Evolutionary conservation across 1,140 invertebrate species (phyloP).

Genomic region (Aphaenogaster floridana): DNA sequence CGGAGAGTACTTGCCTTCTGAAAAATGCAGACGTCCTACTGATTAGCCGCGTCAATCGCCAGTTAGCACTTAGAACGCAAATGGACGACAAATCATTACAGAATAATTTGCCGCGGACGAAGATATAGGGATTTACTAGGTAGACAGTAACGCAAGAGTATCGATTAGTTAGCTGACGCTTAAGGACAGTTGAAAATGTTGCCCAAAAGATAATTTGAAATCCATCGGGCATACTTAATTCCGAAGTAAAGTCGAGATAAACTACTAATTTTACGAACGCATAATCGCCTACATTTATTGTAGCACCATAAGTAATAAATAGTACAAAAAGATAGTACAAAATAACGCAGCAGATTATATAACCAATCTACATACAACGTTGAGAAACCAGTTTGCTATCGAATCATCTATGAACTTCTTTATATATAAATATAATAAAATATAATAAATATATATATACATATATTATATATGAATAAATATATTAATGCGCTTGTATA

Average conservation of each 20-base stretch:
- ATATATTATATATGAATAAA: constrained; percentile 5
- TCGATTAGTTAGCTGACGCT: background rate
- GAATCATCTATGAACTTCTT: background rate
- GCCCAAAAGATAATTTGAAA: background rate
- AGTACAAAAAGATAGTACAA: constrained; percentile 17
- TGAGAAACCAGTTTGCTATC: background rate
- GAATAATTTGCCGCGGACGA: background rate
- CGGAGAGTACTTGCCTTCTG: constrained; percentile 49
- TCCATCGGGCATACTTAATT: background rate
- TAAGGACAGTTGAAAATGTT: background rate
- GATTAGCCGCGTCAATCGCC: constrained; percentile 41
- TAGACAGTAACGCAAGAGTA: background rate
- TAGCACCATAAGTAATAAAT: background rate
- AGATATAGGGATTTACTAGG: background rate
- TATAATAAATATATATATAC: background rate
- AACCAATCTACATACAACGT: constrained; percentile 6
- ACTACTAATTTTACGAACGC: background rate
- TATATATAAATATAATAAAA: constrained; percentile 17
- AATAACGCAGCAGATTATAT: background rate
- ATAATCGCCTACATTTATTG: constrained; percentile 4
- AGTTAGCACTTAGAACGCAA: background rate
- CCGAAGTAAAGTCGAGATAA: background rate
- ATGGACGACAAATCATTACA: background rate
- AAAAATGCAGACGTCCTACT: constrained; percentile 66
- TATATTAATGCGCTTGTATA: background rate